Evolutionary conservation across 2,797 vertebrate species (phyloP), one percentile per base, ranked within the genome.

Genomic region (Toxotes lorentzi): DNA sequence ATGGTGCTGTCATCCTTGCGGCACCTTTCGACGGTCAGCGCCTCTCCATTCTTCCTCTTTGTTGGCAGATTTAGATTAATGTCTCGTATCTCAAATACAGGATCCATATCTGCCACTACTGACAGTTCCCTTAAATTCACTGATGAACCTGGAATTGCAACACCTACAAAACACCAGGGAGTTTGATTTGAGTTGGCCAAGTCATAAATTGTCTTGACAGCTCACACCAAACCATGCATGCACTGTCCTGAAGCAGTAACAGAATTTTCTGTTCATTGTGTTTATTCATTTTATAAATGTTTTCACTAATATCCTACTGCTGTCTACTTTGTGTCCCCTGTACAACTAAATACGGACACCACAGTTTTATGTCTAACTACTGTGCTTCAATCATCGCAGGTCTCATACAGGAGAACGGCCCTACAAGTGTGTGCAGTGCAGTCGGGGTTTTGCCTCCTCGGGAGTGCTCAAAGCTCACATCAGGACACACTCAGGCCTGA

Each of bases 331-430:
- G 17, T 21, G 21, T 41, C 16, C 17, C n/a, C 9, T 32, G 21
- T 12, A n/a, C 35, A 41, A 10, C 3, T 27, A 50, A 61, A 61
- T 16, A 45, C 30, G 40, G 1, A 68, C 32, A 17, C 34, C 56
- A 5, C 7, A 32, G 14, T n/a, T 59, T 48, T 16, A 12, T 21
- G 3, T 1, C 30, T 19, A 41, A 58, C 4, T 47, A 11, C 12
- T 38, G 3, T 61, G 38, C 4, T 47, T 71, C 50, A 30, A n/a
- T 74, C 27, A 2, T 11, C 11, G 7, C 91, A 99, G 98, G 88
- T 99, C 98, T 0, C 98, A 99, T 78, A 99, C 98, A 4, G 98
- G 98, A 61, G 98, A 99, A 84, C 96, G 98, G 61, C 98, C 98
- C 6, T 99, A 97, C 89, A 99, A 98, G 82, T 99, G 98, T 75